Percentiles rank a stretch among this genome's conserved stretches.
Conservation (phyloP, 1,140 invertebrate genomes). For the Gryon sp. region DNA sequence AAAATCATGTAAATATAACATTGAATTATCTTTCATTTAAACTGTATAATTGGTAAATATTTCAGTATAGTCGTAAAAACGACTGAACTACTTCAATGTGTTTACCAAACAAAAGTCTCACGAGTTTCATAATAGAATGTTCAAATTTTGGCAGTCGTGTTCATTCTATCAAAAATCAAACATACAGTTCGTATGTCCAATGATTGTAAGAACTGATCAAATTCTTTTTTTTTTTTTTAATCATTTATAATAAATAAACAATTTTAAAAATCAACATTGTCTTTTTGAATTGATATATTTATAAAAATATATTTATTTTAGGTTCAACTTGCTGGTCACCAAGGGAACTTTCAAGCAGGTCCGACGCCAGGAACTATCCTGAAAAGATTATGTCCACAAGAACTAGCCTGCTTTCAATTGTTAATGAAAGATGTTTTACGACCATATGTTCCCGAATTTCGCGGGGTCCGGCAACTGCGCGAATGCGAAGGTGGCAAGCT, state of each 20-base stretch:
- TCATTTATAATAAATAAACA: too few species aligned
- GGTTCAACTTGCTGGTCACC: conserved; percentile 94
- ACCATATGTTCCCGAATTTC: conserved; percentile 94
- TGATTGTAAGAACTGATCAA: neutral
- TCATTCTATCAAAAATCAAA: neutral
- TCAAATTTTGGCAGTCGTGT: neutral
- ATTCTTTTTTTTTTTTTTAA: neutral
- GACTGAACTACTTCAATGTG: neutral
- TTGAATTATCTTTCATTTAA: too few species aligned
- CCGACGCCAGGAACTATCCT: conserved; percentile 94
- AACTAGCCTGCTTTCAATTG: conserved; percentile 91
- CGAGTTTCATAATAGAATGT: neutral
- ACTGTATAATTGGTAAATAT: too few species aligned
- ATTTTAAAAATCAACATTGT: too few species aligned
- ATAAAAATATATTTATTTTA: conserved; percentile 39
- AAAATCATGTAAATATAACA: too few species aligned
- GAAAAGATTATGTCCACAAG: conserved; percentile 94
- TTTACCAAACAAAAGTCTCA: neutral
- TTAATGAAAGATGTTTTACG: conserved; percentile 93
- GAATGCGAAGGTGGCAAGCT: conserved; percentile 61
- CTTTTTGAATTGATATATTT: conserved; percentile 8
- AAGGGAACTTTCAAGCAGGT: conserved; percentile 96
- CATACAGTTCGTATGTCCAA: neutral
- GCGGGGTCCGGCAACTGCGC: conserved; percentile 81
- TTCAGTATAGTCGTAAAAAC: neutral